Percentiles rank a stretch among this genome's conserved stretches.
These are phyloP conservation scores for Acanthochromis polyacanthus DNA, from an alignment of 2,113 vertebrate species.

Conservation along the genomic window DNA sequence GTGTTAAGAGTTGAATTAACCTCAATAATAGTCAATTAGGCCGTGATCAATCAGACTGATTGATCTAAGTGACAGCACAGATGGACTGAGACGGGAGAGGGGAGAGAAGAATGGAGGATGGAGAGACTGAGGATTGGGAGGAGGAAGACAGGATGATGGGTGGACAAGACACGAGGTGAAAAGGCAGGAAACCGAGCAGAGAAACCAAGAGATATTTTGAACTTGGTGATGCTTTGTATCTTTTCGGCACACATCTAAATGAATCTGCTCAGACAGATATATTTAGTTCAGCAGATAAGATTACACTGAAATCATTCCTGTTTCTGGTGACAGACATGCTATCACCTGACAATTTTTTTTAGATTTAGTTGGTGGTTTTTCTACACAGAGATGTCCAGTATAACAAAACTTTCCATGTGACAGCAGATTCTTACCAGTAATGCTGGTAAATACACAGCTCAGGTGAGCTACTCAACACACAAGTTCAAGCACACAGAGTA, in stretches of 20 bases:
- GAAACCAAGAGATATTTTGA: background rate
- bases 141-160: constrained; percentile 41
- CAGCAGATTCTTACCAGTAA: too few species aligned
- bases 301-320: background rate
- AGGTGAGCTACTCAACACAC: too few species aligned
- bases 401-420: too few species aligned
- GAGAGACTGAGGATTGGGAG: constrained; percentile 35
- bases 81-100: constrained; percentile 85
- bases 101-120: constrained; percentile 59
- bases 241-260: background rate
- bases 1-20: constrained; percentile 98
- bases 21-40: constrained; percentile 97
- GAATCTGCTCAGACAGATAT: background rate
- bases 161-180: constrained; percentile 26
- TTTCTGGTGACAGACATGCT: background rate
- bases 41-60: constrained; percentile 99
- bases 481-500: too few species aligned
- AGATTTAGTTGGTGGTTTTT: too few species aligned
- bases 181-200: background rate
- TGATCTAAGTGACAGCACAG: constrained; percentile 97
- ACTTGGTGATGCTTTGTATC: background rate
- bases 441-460: too few species aligned
- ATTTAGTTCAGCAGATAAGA: background rate
- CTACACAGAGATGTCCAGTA: too few species aligned
- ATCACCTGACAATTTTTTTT: too few species aligned